Percentiles rank a stretch among this genome's conserved stretches.
These are phyloP conservation scores for Ichneumoninae sp. DNA, from an alignment of 2,888 invertebrate species.

Conservation along the genomic window DNA sequence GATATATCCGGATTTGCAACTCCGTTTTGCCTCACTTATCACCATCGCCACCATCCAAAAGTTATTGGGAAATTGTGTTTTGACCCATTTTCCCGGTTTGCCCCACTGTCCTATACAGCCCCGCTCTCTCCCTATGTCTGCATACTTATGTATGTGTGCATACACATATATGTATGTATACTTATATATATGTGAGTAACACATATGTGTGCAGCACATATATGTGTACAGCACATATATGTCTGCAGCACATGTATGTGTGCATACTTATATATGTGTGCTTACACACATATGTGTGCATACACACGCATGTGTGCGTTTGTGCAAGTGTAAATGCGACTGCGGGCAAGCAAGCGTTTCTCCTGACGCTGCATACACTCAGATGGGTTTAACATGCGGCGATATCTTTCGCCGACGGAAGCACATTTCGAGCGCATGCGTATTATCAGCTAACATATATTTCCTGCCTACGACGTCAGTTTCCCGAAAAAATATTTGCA, in stretches of 20 bases:
- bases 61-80: no score
- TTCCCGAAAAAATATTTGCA: not conserved
- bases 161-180: no score
- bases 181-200: not conserved
- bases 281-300: no score
- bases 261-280: no score
- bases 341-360: not conserved
- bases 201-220: not conserved
- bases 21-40: no score
- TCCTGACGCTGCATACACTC: constrained; percentile 16
- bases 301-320: not conserved
- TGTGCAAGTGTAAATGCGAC: not conserved
- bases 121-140: no score
- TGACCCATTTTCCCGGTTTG: no score
- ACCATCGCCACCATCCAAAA: no score
- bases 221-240: not conserved
- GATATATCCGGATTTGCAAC: no score
- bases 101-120: no score
- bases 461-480: not conserved
- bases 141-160: no score
- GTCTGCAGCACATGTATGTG: not conserved
- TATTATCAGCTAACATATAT: constrained; percentile 31
- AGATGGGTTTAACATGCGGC: constrained; percentile 14
- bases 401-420: constrained; percentile 60
- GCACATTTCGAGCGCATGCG: constrained; percentile 46